A percentile compares a stretch with the other conserved stretches of the same genome.
phyloP scores from a whole-genome alignment of 1,140 invertebrate species.

The Drosophila micromelanica region DNA sequence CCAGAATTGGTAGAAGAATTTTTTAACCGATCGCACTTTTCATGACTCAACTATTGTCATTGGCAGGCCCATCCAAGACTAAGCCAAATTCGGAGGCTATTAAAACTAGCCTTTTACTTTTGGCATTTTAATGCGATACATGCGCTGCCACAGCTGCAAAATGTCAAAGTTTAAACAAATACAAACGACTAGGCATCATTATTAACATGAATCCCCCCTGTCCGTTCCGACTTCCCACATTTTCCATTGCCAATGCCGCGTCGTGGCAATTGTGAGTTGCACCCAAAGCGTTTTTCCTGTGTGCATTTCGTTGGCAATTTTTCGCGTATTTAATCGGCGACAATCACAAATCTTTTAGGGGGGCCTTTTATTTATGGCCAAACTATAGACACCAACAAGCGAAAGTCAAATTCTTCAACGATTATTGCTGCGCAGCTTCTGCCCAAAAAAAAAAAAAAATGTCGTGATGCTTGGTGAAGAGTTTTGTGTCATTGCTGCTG shows the following conservation, averaged over 20 bases:
- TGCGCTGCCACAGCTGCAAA: constrained; percentile 62
- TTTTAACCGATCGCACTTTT: too few relatives aligned
- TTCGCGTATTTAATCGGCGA: constrained; percentile 77
- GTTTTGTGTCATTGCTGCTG: constrained; percentile 63
- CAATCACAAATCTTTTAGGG: constrained; percentile 75
- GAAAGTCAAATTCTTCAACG: constrained; percentile 80
- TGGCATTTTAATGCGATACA: constrained; percentile 45
- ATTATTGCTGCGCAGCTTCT: constrained; percentile 72
- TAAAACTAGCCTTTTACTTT: constrained; percentile 61
- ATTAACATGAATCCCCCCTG: constrained; percentile 26
- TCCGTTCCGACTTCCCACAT: not conserved
- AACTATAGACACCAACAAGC: constrained; percentile 53
- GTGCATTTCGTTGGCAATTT: constrained; percentile 39
- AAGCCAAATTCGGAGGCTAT: not conserved
- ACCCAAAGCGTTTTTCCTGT: constrained; percentile 65
- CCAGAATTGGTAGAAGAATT: too few relatives aligned
- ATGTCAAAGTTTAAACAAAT: constrained; percentile 80
- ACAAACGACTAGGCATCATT: constrained; percentile 62
- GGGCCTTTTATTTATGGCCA: constrained; percentile 76
- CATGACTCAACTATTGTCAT: not conserved
- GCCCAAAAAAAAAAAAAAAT: constrained; percentile 37
- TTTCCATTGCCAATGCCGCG: constrained; percentile 15
- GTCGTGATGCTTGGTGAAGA: constrained; percentile 51
- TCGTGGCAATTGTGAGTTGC: constrained; percentile 71
- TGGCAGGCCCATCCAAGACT: not conserved